Evolutionary conservation across 2,797 vertebrate genomes (phyloP).

Genomic region (Enteromius argenteus): DNA sequence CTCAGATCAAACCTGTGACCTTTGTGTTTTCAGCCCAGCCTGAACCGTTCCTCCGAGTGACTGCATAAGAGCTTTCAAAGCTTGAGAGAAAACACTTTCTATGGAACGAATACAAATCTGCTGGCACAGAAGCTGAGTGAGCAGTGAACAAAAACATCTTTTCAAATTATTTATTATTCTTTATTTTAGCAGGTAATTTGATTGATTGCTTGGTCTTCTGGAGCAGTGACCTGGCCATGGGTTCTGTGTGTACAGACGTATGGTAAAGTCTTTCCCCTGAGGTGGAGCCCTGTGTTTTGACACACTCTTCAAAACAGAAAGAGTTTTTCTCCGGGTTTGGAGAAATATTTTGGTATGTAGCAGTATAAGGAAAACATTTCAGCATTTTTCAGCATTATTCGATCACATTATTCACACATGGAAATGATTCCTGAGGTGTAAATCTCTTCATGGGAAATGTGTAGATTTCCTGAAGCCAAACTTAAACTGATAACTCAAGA

Average conservation of each 20-base stretch:
- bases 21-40: slow-evolving; percentile 34
- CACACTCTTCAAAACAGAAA: slow-evolving; percentile 57
- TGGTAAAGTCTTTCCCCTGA: slow-evolving; percentile 46
- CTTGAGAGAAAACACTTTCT: slow-evolving; percentile 44
- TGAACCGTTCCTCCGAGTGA: slow-evolving; percentile 11
- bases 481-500: slow-evolving; percentile 64
- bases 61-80: slow-evolving; percentile 23
- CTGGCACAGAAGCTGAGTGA: slow-evolving; percentile 48
- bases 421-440: slow-evolving; percentile 65
- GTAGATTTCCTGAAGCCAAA: slow-evolving; percentile 64
- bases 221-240: slow-evolving; percentile 36
- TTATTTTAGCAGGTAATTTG: slow-evolving; percentile 52
- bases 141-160: slow-evolving; percentile 37
- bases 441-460: slow-evolving; percentile 69
- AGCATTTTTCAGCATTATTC: slow-evolving; percentile 55
- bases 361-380: slow-evolving; percentile 52
- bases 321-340: slow-evolving; percentile 61
- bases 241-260: slow-evolving; percentile 40
- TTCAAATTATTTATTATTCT: slow-evolving; percentile 55
- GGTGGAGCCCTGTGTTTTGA: slow-evolving; percentile 55
- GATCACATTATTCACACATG: slow-evolving; percentile 64
- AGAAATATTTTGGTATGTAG: slow-evolving; percentile 56
- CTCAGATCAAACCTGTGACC: slow-evolving; percentile 19
- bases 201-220: slow-evolving; percentile 53
- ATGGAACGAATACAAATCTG: slow-evolving; percentile 33